These are phyloP conservation scores for Porites evermanni DNA, from an alignment of 92 coral and sea anemone genomes.

Conservation along the genomic window DNA sequence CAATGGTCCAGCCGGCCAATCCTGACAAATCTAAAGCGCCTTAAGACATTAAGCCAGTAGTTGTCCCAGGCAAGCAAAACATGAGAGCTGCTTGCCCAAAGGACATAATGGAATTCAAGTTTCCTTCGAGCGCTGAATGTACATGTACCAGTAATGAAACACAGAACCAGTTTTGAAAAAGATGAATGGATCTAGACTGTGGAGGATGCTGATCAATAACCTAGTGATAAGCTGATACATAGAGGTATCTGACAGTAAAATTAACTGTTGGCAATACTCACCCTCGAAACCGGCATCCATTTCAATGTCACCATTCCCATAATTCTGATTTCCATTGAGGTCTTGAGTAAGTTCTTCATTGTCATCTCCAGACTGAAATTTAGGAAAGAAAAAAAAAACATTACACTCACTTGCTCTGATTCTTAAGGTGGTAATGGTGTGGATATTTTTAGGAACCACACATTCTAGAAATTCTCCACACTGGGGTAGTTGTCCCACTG, in stretches of 20 bases:
- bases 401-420: background rate
- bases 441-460: background rate
- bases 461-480: background rate
- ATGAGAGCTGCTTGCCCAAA: too few relatives aligned
- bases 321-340: conserved; percentile 57
- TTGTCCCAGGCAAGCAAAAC: too few relatives aligned
- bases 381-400: background rate
- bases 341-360: conserved; percentile 67
- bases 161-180: too few relatives aligned
- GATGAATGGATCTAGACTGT: too few relatives aligned
- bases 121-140: too few relatives aligned
- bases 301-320: conserved; percentile 74
- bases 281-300: conserved; percentile 67
- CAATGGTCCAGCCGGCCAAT: too few relatives aligned
- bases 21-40: too few relatives aligned
- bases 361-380: conserved; percentile 51
- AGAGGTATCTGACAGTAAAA: background rate
- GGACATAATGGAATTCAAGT: too few relatives aligned
- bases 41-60: too few relatives aligned
- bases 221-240: background rate
- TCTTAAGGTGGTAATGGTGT: background rate
- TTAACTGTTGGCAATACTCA: background rate
- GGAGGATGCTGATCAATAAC: too few relatives aligned
- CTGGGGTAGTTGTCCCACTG: too few relatives aligned
- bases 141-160: too few relatives aligned